Base-by-base conservation (phyloP, 2,797 vertebrate genomes). In the Thaleichthys pacificus region DNA sequence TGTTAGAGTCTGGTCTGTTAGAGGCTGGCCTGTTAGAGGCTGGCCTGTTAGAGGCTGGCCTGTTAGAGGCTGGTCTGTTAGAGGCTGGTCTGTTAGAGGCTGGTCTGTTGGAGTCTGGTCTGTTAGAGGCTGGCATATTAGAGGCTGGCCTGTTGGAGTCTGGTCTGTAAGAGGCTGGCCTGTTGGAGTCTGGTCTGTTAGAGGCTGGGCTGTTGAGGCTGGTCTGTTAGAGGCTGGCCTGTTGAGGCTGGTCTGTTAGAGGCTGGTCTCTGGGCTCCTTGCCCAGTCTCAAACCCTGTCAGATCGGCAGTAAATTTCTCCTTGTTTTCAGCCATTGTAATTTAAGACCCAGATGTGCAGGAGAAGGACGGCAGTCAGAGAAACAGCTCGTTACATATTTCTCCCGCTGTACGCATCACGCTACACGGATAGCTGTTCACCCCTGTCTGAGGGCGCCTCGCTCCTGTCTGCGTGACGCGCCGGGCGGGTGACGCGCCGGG, bases 271-370 rank as follows among this genome's bases (percentile, higher is more conserved):
- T 93, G 91, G 92, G 92, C 93, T 89, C 77, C 0, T 51, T 91
- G 92, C 93, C 92, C 90, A 92, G 86, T 86, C 86, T 89, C 79
- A 89, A 91, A 91, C 79, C 74, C 87, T 89, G 90, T 92, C 91
- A 91, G 86, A 84, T 87, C 90, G 86, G 92, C 90, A 90, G 89
- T 93, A 93, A 93, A 93, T 93, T 91, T 88, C 84, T 88, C 76
- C 89, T 89, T 77, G 82, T 91, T 93, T 93, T 89, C 86, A 87
- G 79, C 85, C 84, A 84, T 89, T 91, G 88, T 88, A 92, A 92
- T 92, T 92, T 90, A 90, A 86, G 82, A 84, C 82, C 92, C 92
- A 93, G 91, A 94, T 94, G 93, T 92, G 89, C 87, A 77, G 84
- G 81, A 88, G 87, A 88, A 84, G 83, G 79, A 86, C 80, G 84